A percentile compares a stretch with the other conserved stretches of the same genome.
These are phyloP conservation scores for Sinelater perroti DNA, from an alignment of 2,888 invertebrate species.

Conservation along the genomic window DNA sequence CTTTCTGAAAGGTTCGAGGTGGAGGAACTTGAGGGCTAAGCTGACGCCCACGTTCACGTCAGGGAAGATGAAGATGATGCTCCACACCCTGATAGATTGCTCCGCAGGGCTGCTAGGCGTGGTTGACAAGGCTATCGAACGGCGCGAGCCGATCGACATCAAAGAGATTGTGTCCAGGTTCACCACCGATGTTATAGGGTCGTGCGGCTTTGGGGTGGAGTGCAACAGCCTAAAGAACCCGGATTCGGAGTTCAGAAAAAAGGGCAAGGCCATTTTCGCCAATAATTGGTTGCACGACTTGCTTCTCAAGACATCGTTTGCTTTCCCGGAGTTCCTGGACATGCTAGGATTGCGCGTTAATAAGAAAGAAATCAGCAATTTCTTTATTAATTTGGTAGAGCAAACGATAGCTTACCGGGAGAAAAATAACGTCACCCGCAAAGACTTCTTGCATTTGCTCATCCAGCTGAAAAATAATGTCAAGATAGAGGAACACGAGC, in stretches of 20 bases:
- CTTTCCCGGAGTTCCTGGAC: not conserved
- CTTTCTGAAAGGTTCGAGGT: constrained; percentile 62
- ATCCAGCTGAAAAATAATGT: constrained; percentile 2
- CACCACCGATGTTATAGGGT: constrained; percentile 67
- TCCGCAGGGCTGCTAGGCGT: constrained; percentile 23
- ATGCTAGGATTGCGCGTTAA: not conserved
- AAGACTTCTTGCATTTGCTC: constrained; percentile 8
- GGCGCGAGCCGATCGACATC: constrained; percentile 31
- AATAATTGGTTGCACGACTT: not conserved
- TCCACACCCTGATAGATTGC: constrained; percentile 55
- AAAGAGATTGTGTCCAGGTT: constrained; percentile 64
- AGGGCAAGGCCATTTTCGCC: constrained; percentile 1
- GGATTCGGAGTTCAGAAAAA: constrained; percentile 60
- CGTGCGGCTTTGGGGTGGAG: constrained; percentile 68
- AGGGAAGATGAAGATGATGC: constrained; percentile 70
- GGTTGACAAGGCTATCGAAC: constrained; percentile 10
- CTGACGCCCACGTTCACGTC: constrained; percentile 71
- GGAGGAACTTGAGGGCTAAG: constrained; percentile 67
- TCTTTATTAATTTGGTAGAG: not conserved
- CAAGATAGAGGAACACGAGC: not conserved
- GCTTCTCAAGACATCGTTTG: not conserved
- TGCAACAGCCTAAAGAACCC: constrained; percentile 65
- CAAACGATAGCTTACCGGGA: constrained; percentile 4
- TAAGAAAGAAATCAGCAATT: not conserved
- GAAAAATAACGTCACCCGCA: not conserved